These are phyloP conservation scores for Platycheirus rosarum DNA, from an alignment of 2,888 invertebrate genomes.

Conservation along the genomic window DNA sequence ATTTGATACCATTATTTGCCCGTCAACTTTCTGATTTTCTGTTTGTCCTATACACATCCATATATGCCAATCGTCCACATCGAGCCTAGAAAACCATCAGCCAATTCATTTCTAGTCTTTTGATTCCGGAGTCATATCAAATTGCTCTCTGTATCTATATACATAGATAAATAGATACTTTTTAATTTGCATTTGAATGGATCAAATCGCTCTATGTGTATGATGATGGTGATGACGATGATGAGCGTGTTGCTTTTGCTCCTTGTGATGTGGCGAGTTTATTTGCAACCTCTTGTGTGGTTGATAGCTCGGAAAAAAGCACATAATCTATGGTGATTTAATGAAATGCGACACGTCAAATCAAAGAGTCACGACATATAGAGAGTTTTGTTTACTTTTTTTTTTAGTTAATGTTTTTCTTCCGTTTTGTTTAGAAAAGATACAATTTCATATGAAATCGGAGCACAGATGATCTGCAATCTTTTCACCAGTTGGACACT, in stretches of 20 bases:
- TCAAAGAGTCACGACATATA: constrained; percentile 63
- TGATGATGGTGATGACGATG: background rate
- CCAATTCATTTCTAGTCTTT: constrained; percentile 53
- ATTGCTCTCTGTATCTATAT: constrained; percentile 60
- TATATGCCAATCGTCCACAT: constrained; percentile 2
- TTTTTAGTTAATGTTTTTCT: background rate
- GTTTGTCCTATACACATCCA: constrained; percentile 28
- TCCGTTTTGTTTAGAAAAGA: constrained; percentile 7
- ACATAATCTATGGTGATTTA: constrained; percentile 50
- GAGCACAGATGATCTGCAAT: constrained; percentile 43
- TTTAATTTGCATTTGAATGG: constrained; percentile 58
- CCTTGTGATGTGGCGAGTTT: constrained; percentile 11
- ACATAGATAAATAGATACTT: constrained; percentile 57
- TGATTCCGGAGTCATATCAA: constrained; percentile 64
- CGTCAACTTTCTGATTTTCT: constrained; percentile 39
- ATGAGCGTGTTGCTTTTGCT: background rate
- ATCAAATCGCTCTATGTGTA: background rate
- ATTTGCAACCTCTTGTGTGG: constrained; percentile 57
- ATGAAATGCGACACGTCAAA: constrained; percentile 70
- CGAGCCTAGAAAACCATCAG: constrained; percentile 32
- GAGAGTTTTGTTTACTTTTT: constrained; percentile 45
- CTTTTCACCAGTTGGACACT: constrained; percentile 24
- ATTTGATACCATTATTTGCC: constrained; percentile 62
- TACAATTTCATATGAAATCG: constrained; percentile 42
- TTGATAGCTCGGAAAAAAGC: constrained; percentile 21